A percentile compares a stretch with the other conserved stretches of the same genome.
Evolutionary conservation across 2,888 invertebrate species (phyloP).

Genomic region (Ophion costatus): DNA sequence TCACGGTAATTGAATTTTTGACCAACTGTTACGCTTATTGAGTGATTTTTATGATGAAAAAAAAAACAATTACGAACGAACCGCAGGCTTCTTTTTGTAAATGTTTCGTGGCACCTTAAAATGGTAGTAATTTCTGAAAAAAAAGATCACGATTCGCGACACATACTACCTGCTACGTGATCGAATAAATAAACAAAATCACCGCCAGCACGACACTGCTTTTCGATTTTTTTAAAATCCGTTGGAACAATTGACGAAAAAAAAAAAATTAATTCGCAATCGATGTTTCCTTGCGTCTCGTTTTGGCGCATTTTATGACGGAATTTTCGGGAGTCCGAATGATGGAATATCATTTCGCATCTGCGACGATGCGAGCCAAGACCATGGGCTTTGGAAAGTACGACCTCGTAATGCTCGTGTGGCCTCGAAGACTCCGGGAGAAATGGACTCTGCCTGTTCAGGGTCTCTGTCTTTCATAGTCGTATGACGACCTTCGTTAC

Average conservation of each 20-base stretch:
- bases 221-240: not conserved
- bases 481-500: constrained; percentile 53
- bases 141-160: too few relatives aligned
- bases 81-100: not conserved
- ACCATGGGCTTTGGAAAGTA: constrained; percentile 58
- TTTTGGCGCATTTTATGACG: constrained; percentile 39
- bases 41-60: not conserved
- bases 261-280: constrained; percentile 3
- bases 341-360: constrained; percentile 24
- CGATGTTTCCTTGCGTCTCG: not conserved
- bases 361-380: constrained; percentile 23
- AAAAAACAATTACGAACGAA: constrained; percentile 2
- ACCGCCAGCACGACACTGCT: not conserved
- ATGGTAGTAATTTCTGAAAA: too few relatives aligned
- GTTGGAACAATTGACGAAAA: not conserved
- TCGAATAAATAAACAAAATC: too few relatives aligned
- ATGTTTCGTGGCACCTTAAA: not conserved
- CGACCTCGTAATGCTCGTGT: constrained; percentile 52
- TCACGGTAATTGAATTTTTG: too few relatives aligned
- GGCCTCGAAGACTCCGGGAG: constrained; percentile 57
- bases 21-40: not conserved
- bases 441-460: constrained; percentile 48
- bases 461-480: constrained; percentile 15
- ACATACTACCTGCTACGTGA: too few relatives aligned
- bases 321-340: constrained; percentile 29